Conservation (phyloP, 2,797 vertebrate species). For the Sciurus carolinensis region DNA sequence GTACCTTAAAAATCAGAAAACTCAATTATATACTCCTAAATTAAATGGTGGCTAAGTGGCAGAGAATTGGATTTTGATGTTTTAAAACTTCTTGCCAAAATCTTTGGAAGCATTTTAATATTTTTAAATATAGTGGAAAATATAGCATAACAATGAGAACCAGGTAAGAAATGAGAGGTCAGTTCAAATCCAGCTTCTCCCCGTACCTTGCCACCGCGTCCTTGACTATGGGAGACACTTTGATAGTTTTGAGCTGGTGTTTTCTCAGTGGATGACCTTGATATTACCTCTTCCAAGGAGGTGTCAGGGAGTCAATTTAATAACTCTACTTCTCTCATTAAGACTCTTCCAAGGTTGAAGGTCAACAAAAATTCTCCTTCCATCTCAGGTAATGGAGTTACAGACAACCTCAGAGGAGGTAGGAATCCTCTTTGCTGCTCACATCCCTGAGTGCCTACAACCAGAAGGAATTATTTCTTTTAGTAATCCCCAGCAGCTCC, state of each 20-base stretch:
- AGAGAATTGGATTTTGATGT: constrained; percentile 73
- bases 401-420: not conserved
- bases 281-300: constrained; percentile 44
- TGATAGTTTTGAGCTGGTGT: not conserved
- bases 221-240: not conserved
- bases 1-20: constrained; percentile 60
- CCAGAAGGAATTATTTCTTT: not conserved
- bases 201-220: not conserved
- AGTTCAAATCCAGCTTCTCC: not conserved
- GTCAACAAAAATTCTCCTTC: not conserved
- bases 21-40: constrained; percentile 61
- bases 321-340: constrained; percentile 25
- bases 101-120: not conserved
- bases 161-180: constrained; percentile 51
- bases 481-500: not conserved
- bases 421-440: not conserved
- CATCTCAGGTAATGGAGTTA: not conserved
- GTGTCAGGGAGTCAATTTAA: not conserved
- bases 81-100: constrained; percentile 70
- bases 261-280: constrained; percentile 4
- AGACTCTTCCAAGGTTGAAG: not conserved
- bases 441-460: not conserved
- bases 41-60: constrained; percentile 67
- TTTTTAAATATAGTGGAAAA: constrained; percentile 69
- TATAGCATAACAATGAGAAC: constrained; percentile 8